Evolutionary conservation across 2,888 invertebrate genomes (phyloP).

Genomic region (Acleris cristana): DNA sequence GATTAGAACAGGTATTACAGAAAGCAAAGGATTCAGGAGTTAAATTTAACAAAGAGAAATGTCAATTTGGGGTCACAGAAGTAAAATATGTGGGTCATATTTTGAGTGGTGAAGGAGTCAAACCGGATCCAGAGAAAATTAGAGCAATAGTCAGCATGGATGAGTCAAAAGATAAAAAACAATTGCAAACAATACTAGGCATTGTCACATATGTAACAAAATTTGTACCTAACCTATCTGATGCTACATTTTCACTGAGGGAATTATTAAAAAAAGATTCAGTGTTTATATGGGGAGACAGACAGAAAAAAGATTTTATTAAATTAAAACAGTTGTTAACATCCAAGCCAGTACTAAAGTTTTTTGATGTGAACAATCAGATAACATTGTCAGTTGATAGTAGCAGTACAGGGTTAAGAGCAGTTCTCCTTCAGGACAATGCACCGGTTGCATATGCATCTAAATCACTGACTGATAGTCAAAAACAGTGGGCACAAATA

Average conservation of each 20-base stretch:
- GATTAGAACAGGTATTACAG: slow-evolving; percentile 20
- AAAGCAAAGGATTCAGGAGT: slow-evolving; percentile 18
- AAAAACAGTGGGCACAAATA: slow-evolving; percentile 39
- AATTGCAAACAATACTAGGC: slow-evolving; percentile 35
- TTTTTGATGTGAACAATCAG: slow-evolving; percentile 21
- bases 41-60: slow-evolving; percentile 35
- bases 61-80: slow-evolving; percentile 24
- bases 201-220: slow-evolving; percentile 38
- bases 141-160: slow-evolving; percentile 28
- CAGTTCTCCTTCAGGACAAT: slow-evolving; percentile 31
- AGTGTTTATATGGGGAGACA: slow-evolving; percentile 30
- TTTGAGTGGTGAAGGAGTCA: slow-evolving; percentile 11
- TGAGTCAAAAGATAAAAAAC: slow-evolving; percentile 31
- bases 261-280: slow-evolving; percentile 33
- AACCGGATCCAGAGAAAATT: slow-evolving; percentile 33
- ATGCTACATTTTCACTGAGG: slow-evolving; percentile 29
- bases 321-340: slow-evolving; percentile 28
- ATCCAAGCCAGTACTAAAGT: slow-evolving; percentile 30
- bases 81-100: slow-evolving; percentile 36
- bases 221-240: slow-evolving; percentile 36
- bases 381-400: slow-evolving; percentile 30
- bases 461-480: slow-evolving; percentile 38
- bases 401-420: slow-evolving; percentile 30
- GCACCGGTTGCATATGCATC: slow-evolving; percentile 38
- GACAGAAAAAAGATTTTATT: slow-evolving; percentile 27